Base-by-base conservation (phyloP, 2,113 vertebrate genomes). In the Anolis sagrei region DNA sequence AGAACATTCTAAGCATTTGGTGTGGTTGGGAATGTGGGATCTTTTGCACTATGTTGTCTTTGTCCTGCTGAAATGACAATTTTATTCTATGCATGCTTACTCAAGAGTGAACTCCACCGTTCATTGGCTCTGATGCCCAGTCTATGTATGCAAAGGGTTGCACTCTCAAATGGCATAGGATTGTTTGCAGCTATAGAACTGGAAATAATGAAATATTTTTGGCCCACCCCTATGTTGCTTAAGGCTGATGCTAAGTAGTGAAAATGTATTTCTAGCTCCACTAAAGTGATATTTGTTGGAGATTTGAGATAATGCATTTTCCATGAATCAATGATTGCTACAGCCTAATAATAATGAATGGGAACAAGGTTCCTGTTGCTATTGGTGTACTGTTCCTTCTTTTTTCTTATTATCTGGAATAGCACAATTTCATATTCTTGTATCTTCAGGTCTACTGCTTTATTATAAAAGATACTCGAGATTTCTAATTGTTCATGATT, bases 361-460 rank as follows among this genome's bases (percentile, higher is more conserved):
- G 16, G 36, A 29, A 27, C n/a, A 90, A 80, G 14, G 25, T 68
- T 73, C 32, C 5, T 66, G 16, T 54, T 0, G 2, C 0, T 18
- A 32, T 51, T 83, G 68, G 39, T n/a, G 78, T 88, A 86, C 68
- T 36, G 81, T n/a, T 44, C 39, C 39, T 44, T 44, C 39, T 44
- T 44, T 44, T n/a, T 44, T 44, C 3, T 44, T 44, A 44, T 4
- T 4, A 44, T 44, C 39, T 44, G 39, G 39, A 44, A 44, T 44
- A 44, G 39, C 39, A 44, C 39, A 44, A 44, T 44, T 44, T n/a
- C 27, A 69, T 16, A 23, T 32, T 80, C 32, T 49, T 87, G 66
- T 49, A 54, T 5, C 32, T 2, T 48, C 81, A 66, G 74, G 75
- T 69, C 77, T 77, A 39, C 10, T 68, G 23, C 62, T 69, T 51